Percentiles rank a stretch among this genome's conserved stretches.
Conservation (phyloP, 2,113 vertebrate genomes). For the Tachuris rubrigastra region DNA sequence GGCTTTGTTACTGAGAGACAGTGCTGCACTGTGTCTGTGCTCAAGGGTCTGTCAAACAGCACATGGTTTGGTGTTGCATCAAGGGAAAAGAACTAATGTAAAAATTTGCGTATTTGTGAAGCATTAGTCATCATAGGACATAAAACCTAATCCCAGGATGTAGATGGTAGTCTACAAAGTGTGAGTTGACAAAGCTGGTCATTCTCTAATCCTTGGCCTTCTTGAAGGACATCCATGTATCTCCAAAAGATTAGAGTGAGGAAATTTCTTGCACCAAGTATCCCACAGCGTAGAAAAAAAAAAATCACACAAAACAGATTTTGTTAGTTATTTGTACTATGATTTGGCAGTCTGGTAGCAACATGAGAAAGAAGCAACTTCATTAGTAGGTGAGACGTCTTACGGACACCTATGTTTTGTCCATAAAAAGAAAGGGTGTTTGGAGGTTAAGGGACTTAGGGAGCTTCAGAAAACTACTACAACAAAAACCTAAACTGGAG, state of each 20-base stretch:
- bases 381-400: not conserved
- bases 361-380: not conserved
- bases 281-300: not conserved
- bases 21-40: not conserved
- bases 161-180: not conserved
- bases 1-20: not conserved
- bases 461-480: not conserved
- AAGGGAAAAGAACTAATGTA: not conserved
- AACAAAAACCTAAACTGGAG: not conserved
- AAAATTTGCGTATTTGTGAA: not conserved
- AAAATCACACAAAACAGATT: not conserved
- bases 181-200: not conserved
- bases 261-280: not conserved
- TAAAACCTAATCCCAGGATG: not conserved
- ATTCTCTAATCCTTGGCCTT: not conserved
- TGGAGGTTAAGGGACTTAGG: not conserved
- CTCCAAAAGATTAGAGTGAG: not conserved
- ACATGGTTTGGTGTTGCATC: not conserved
- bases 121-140: not conserved
- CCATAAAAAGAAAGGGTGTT: not conserved
- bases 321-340: not conserved
- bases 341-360: not conserved
- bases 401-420: accelerated
- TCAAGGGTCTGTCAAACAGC: not conserved
- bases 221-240: not conserved